Percentiles rank a stretch among this genome's conserved stretches.
phyloP scores from a whole-genome alignment of 2,797 vertebrate species.

The Ispidina lecontei region DNA sequence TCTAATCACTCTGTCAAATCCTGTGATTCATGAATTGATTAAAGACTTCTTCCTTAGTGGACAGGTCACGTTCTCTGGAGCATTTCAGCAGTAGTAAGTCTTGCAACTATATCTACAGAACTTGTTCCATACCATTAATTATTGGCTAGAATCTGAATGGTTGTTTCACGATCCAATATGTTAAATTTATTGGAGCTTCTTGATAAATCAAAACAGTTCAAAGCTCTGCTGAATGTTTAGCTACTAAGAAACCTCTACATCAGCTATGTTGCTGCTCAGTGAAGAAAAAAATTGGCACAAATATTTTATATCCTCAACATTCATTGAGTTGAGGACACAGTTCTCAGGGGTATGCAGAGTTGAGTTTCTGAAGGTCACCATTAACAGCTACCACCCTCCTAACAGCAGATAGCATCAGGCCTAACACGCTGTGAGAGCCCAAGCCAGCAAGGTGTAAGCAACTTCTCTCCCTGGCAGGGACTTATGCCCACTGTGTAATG shows the following conservation, averaged over 20 bases:
- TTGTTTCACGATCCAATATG: neutral
- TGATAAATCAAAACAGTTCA: neutral
- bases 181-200: neutral
- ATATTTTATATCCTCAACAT: neutral
- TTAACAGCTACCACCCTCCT: neutral
- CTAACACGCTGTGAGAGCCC: neutral
- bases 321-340: neutral
- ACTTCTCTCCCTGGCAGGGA: too few relatives aligned
- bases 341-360: neutral
- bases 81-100: neutral
- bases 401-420: neutral
- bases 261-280: neutral
- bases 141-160: neutral
- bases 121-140: neutral
- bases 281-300: neutral
- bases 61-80: neutral
- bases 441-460: neutral
- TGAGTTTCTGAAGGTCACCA: neutral
- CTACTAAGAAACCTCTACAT: neutral
- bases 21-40: neutral
- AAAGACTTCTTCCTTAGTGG: neutral
- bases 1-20: neutral
- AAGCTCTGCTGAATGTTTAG: neutral
- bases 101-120: neutral
- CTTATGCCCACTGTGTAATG: neutral